Evolutionary conservation across 2,888 invertebrate species (phyloP).

Genomic region (Autographa pulchrina): DNA sequence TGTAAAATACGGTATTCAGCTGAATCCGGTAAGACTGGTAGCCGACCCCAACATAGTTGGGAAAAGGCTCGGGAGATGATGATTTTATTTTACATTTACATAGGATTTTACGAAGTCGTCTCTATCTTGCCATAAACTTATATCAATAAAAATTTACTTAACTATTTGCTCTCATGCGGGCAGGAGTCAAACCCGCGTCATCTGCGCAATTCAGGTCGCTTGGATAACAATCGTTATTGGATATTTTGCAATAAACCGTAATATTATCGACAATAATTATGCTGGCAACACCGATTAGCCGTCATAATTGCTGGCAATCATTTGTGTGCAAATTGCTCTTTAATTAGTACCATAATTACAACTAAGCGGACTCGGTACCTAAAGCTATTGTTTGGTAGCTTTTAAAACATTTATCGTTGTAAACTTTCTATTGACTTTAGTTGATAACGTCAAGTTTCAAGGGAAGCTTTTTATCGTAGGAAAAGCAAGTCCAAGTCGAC

Average conservation of each 20-base stretch:
- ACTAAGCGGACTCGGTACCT: background rate
- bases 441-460: too few relatives aligned
- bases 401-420: too few relatives aligned
- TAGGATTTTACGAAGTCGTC: background rate
- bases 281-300: slow-evolving; percentile 10
- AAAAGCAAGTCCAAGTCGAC: too few relatives aligned
- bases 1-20: too few relatives aligned
- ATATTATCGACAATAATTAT: slow-evolving; percentile 27
- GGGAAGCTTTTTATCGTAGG: too few relatives aligned
- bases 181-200: slow-evolving; percentile 40
- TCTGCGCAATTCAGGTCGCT: slow-evolving; percentile 22
- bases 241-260: slow-evolving; percentile 28
- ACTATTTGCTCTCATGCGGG: slow-evolving; percentile 35
- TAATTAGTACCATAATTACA: slow-evolving; percentile 10
- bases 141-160: background rate
- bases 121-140: background rate
- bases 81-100: too few relatives aligned
- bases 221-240: slow-evolving; percentile 10
- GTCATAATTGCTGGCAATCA: slow-evolving; percentile 26
- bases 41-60: too few relatives aligned
- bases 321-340: slow-evolving; percentile 13
- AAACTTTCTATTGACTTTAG: too few relatives aligned
- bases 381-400: too few relatives aligned
- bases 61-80: too few relatives aligned
- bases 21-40: too few relatives aligned